A percentile compares a stretch with the other conserved stretches of the same genome.
phyloP scores from a whole-genome alignment of 2,797 vertebrate species.

The Erethizon dorsatum region DNA sequence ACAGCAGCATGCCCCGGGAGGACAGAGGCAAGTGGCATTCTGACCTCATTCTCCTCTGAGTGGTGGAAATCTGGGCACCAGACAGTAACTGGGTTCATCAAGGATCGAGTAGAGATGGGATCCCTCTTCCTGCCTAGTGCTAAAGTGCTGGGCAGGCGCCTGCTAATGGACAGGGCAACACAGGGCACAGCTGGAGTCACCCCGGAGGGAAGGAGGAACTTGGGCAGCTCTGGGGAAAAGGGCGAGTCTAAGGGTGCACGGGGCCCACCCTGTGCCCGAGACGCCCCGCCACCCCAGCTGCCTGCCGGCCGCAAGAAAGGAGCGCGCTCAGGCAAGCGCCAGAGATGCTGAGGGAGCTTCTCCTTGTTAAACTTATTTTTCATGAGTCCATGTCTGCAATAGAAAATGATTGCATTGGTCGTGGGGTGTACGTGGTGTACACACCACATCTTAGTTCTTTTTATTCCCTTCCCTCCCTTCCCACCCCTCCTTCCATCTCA shows the following conservation, averaged over 20 bases:
- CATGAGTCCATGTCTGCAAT: background rate
- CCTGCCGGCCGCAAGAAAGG: background rate
- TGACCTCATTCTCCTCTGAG: background rate
- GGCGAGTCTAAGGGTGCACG: rapidly evolving
- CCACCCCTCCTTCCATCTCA: background rate
- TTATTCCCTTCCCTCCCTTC: background rate
- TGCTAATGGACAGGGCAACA: rapidly evolving
- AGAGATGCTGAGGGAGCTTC: background rate
- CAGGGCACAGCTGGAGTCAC: background rate
- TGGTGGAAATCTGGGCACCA: background rate
- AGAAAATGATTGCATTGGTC: background rate
- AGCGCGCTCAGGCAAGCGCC: background rate
- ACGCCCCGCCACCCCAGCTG: no score
- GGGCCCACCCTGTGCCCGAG: rapidly evolving
- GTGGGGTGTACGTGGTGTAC: background rate
- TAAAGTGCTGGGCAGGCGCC: background rate
- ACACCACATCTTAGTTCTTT: no score
- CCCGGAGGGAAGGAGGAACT: background rate
- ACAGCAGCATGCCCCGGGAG: rapidly evolving
- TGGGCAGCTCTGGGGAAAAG: background rate
- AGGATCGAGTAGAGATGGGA: background rate
- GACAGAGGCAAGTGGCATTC: no score
- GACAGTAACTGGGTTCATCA: background rate
- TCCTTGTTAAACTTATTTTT: background rate
- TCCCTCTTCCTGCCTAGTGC: background rate